A percentile compares a stretch with the other conserved stretches of the same genome.
phyloP scores from a whole-genome alignment of 2,888 invertebrate genomes.

The Thereva unica region DNA sequence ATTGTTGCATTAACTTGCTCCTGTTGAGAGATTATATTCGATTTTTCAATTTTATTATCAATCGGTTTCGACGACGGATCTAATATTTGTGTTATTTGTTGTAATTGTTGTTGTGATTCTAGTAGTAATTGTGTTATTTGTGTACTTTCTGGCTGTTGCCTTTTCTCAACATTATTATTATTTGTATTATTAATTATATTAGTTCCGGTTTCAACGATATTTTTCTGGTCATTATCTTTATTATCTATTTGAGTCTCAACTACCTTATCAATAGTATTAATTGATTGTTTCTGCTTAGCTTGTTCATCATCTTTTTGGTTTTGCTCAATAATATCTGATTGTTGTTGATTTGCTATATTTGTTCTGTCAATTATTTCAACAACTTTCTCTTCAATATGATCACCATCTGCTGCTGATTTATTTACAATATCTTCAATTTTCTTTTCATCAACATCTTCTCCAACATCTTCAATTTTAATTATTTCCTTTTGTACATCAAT shows the following conservation, averaged over 20 bases:
- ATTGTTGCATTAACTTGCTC: not conserved
- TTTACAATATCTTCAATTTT: constrained; percentile 37
- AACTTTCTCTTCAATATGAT: not conserved
- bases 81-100: constrained; percentile 22
- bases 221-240: constrained; percentile 13
- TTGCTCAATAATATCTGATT: not conserved
- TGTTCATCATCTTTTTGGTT: not conserved
- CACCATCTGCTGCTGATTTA: not conserved
- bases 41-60: constrained; percentile 7
- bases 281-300: not conserved
- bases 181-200: not conserved
- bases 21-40: constrained; percentile 21
- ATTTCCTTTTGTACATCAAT: constrained; percentile 21
- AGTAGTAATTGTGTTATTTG: constrained; percentile 28
- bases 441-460: constrained; percentile 28
- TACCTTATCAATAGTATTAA: constrained; percentile 3
- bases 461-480: constrained; percentile 31
- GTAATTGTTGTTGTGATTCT: constrained; percentile 19
- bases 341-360: not conserved
- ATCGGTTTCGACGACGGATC: not conserved
- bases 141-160: constrained; percentile 22
- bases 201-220: not conserved
- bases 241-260: not conserved
- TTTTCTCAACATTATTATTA: not conserved
- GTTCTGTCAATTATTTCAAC: constrained; percentile 7